Evolutionary conservation across 2,797 vertebrate species (phyloP).

Genomic region (Bovichtus diacanthus): DNA sequence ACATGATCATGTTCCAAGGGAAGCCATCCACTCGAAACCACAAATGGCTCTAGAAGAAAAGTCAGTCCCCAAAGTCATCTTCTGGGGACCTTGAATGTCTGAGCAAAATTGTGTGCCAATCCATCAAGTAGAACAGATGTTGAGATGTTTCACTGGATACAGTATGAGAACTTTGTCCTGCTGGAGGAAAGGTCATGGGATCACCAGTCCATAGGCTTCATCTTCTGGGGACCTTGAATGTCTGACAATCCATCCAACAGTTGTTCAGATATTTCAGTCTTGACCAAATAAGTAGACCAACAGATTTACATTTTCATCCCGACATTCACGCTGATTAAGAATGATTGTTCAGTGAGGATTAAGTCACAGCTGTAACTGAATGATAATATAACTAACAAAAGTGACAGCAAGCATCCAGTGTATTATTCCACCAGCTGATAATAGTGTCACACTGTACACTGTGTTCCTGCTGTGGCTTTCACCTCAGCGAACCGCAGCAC

Average conservation of each 20-base stretch:
- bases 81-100: too few relatives aligned
- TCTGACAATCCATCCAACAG: background rate
- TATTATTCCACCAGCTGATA: background rate
- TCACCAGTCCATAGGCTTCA: too few relatives aligned
- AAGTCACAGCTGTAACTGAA: background rate
- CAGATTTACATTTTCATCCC: background rate
- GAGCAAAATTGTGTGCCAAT: too few relatives aligned
- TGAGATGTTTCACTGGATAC: too few relatives aligned
- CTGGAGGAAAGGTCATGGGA: too few relatives aligned
- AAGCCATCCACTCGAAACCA: too few relatives aligned
- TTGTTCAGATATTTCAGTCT: background rate
- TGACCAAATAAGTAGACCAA: background rate
- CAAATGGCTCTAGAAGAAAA: too few relatives aligned
- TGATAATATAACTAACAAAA: background rate
- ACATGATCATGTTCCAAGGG: too few relatives aligned
- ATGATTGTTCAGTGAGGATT: background rate
- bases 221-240: too few relatives aligned
- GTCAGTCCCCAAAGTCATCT: too few relatives aligned
- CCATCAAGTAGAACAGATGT: too few relatives aligned
- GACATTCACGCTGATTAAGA: background rate
- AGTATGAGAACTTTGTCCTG: too few relatives aligned
- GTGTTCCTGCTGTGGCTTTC: constrained; percentile 1
- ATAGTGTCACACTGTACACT: background rate
- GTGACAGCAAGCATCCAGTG: background rate
- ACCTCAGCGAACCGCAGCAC: constrained; percentile 2